A percentile compares a stretch with the other conserved stretches of the same genome.
Evolutionary conservation across 2,888 invertebrate genomes (phyloP).

Genomic region (Noctua janthe): DNA sequence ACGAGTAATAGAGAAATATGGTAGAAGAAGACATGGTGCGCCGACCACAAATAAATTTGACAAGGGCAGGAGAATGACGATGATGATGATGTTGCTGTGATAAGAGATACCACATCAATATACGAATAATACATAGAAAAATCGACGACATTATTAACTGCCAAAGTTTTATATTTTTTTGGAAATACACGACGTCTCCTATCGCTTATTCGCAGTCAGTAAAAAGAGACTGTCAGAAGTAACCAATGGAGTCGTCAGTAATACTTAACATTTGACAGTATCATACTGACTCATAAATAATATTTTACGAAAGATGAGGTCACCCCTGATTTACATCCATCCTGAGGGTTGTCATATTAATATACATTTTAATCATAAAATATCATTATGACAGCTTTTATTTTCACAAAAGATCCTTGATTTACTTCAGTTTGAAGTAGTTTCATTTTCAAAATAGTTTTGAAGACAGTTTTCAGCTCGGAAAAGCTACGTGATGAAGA

Average conservation of each 20-base stretch:
- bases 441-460: background rate
- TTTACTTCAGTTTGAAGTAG: background rate
- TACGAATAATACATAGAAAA: background rate
- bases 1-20: too few relatives aligned
- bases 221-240: background rate
- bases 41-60: too few relatives aligned
- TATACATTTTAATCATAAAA: background rate
- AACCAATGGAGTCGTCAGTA: slow-evolving; percentile 32
- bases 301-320: slow-evolving; percentile 34
- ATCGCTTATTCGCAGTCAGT: background rate
- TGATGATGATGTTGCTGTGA: too few relatives aligned
- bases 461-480: background rate
- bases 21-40: too few relatives aligned
- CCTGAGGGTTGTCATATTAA: slow-evolving; percentile 26
- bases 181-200: background rate
- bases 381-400: background rate
- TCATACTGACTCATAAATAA: slow-evolving; percentile 30
- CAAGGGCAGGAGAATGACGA: too few relatives aligned
- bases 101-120: too few relatives aligned
- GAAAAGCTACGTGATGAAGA: background rate
- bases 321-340: slow-evolving; percentile 23
- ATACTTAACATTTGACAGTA: slow-evolving; percentile 34
- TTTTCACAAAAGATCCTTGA: background rate
- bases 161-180: background rate
- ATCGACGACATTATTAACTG: background rate